These are phyloP conservation scores for Oreochromis mossambicus DNA, from an alignment of 2,797 vertebrate species.

Conservation along the genomic window DNA sequence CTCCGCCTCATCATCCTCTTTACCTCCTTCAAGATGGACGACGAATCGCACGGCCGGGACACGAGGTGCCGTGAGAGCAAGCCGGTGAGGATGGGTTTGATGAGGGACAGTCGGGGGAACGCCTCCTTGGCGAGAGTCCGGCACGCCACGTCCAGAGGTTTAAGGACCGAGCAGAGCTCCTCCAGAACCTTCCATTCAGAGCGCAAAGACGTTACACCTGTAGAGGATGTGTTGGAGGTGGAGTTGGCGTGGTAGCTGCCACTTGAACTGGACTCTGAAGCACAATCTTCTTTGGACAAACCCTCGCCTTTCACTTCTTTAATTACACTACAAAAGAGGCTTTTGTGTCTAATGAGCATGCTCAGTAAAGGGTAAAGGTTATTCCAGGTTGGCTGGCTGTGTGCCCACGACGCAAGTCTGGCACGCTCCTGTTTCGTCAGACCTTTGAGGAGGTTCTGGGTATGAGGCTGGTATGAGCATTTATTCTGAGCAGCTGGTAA, in stretches of 20 bases:
- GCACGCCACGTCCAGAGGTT: conserved; percentile 77
- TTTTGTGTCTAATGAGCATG: conserved; percentile 49
- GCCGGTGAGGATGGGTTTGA: conserved; percentile 77
- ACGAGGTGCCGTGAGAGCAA: conserved; percentile 75
- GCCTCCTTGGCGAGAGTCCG: conserved; percentile 74
- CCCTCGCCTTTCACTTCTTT: conserved; percentile 36
- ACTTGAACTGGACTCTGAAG: conserved; percentile 2
- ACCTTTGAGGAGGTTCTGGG: conserved; percentile 17
- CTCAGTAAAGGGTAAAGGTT: conserved; percentile 53
- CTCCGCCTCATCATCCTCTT: conserved; percentile 69
- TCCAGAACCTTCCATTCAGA: conserved; percentile 73
- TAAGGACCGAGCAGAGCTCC: conserved; percentile 71
- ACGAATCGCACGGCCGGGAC: conserved; percentile 54
- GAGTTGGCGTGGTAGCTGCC: conserved; percentile 8
- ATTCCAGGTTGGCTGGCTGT: conserved; percentile 55
- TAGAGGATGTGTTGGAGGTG: background rate
- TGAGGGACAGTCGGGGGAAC: conserved; percentile 72
- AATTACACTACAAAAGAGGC: conserved; percentile 26
- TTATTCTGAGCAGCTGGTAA: background rate
- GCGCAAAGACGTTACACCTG: background rate
- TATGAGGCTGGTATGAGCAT: background rate
- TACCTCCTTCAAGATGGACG: conserved; percentile 54
- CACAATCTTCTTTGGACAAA: background rate
- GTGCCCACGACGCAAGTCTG: conserved; percentile 52
- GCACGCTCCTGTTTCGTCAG: conserved; percentile 37